Evolutionary conservation across 2,113 vertebrate species (phyloP).

Genomic region (Addax nasomaculatus): DNA sequence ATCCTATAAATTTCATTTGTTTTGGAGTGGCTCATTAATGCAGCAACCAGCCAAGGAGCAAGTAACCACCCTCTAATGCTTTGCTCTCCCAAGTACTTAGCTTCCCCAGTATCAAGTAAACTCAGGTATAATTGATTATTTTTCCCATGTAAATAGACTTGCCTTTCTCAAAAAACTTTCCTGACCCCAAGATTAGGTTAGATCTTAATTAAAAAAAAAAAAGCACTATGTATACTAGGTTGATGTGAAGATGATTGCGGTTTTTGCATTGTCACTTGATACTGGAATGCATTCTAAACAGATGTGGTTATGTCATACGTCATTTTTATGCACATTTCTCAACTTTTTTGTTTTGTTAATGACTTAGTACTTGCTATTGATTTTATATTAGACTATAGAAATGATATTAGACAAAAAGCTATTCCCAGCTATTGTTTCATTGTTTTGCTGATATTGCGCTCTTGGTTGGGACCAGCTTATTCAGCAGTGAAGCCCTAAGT

Average conservation of each 20-base stretch:
- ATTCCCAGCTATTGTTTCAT: neutral
- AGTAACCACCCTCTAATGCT: neutral
- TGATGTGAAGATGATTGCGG: neutral
- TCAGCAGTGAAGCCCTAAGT: neutral
- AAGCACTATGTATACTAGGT: neutral
- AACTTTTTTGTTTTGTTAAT: neutral
- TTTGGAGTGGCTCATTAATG: neutral
- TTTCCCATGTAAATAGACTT: neutral
- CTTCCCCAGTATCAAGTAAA: neutral
- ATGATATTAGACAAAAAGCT: neutral
- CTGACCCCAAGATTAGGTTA: neutral
- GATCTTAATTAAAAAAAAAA: neutral
- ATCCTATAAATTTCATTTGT: neutral
- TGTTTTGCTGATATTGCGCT: neutral
- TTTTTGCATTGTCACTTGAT: neutral
- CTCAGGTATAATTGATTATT: neutral
- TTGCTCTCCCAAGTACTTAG: neutral
- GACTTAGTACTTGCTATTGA: neutral
- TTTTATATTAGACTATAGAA: neutral
- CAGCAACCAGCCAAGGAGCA: neutral
- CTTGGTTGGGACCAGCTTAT: neutral
- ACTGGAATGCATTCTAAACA: neutral
- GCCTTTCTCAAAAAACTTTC: neutral
- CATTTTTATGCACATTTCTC: neutral
- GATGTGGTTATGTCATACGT: neutral